Base-by-base conservation (phyloP, 2,113 vertebrate genomes). In the Atherinomorus stipes region DNA sequence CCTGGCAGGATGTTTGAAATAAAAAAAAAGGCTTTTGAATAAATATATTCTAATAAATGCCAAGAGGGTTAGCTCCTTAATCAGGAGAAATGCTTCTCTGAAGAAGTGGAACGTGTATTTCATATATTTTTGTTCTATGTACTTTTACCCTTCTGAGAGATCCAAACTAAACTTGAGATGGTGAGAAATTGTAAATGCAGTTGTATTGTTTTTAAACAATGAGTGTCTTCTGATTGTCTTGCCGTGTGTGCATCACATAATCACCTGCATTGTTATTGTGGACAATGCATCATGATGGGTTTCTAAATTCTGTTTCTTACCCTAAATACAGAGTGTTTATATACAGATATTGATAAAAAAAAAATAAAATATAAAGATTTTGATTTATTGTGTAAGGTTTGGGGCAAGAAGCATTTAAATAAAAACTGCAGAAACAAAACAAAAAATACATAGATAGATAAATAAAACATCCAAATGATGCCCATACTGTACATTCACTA, bases 1-100 rank as follows among this genome's bases (percentile, higher is more conserved):
- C 42, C 44, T 31, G 53, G 26, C 69, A 26, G 62, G 8, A 54
- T 54, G 16, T 58, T 56, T n/a, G 7, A 61, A 59, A 64, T 42
- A 26, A 60, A 62, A 63, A 37, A 26, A 70, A 72, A 68, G 47
- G 50, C 45, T 53, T 60, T 81, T 22, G 42, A 71, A 73, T 26
- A 40, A 28, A 51, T 2, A 40, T 15, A 16, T 40, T 18, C 1
- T n/a, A 71, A 54, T 71, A 58, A 77, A 64, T 47, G 56, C 11
- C 34, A 76, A 23, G 12, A 37, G 4, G 13, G 6, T 4, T n/a
- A 37, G 28, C 8, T 19, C 38, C 4, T 16, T 49, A 62, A 50
- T 76, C 54, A 40, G 31, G 31, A 34, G 54, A 47, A 28, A 54
- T 52, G 52, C 42, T 58, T 53, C 69, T 21, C 40, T 47, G 21